phyloP scores from a whole-genome alignment of 2,888 invertebrate species.

The Machimus rusticus region DNA sequence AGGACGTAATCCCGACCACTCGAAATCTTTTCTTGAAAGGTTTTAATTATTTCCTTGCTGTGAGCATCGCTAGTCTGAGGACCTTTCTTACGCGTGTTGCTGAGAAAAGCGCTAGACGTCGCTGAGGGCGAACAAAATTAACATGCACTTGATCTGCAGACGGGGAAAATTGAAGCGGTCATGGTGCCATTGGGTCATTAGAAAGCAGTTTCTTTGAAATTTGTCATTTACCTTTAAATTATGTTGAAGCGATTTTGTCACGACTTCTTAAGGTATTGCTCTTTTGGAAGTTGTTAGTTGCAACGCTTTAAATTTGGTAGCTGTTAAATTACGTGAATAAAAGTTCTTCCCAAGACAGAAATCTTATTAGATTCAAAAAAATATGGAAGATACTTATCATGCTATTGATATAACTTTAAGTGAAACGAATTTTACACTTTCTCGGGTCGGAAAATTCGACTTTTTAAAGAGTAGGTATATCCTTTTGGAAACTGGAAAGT shows the following conservation, averaged over 20 bases:
- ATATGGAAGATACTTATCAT: no score
- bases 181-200: neutral
- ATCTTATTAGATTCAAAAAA: no score
- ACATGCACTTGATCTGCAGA: neutral
- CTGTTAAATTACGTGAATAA: no score
- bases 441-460: no score
- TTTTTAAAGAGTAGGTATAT: no score
- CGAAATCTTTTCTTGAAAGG: neutral
- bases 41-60: constrained; percentile 24
- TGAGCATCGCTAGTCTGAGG: neutral
- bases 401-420: no score
- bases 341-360: no score
- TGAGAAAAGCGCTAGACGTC: neutral
- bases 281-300: no score
- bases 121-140: neutral
- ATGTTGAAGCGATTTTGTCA: neutral
- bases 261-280: neutral
- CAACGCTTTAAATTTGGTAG: no score
- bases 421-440: no score
- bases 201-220: neutral
- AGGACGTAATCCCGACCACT: neutral
- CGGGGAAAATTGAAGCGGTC: neutral
- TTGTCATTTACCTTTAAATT: neutral
- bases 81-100: neutral
- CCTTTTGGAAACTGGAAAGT: no score